Evolutionary conservation across 2,888 invertebrate species (phyloP), one percentile per base, ranked within the genome.

Genomic region (Trichacis sp.): DNA sequence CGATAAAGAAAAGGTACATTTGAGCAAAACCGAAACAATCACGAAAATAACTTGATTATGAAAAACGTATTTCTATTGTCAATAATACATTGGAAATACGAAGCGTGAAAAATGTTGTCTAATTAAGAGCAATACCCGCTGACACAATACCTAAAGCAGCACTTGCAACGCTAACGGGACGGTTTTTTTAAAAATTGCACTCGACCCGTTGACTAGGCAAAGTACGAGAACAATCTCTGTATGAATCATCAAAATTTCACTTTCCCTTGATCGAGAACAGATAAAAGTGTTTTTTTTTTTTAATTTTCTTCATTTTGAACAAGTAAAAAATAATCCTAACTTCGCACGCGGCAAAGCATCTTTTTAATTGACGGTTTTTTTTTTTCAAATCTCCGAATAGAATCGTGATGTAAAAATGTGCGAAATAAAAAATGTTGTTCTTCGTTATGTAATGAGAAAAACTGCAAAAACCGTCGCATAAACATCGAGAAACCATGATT

Each of bases 171-270:
- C 57, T 57, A 61, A 65, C 61, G 60, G 54, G 61, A 54, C 61
- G 48, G 48, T 45, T 43, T 43, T 15, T 53, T 47, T 49, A 2
- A 63, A 60, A 71, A 74, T 77, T 74, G 71, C 71, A 75, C 73
- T 70, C 72, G 68, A 74, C 77, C 77, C 80, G 76, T 74, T 81
- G 78, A 80, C 80, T 81, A 81, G 80, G 70, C 77, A 69, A 74
- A 75, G 72, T 63, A 69, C 72, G 57, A 73, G 68, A 75, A 64
- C 64, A 68, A 40, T 55, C 46, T 68, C 47, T 64, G 68, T 20
- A 51, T 62, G 54, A 36, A 67, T 70, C 57, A 43, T 70, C 61
- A 48, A 57, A 24, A 24, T 33, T 33, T 33, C 33, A 9, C 2
- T 2, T 33, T 33, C 9, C 33, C 33, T 9, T 33, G 8, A 24